Conservation (phyloP, 2,888 invertebrate species). For the Ellobium chinense region DNA sequence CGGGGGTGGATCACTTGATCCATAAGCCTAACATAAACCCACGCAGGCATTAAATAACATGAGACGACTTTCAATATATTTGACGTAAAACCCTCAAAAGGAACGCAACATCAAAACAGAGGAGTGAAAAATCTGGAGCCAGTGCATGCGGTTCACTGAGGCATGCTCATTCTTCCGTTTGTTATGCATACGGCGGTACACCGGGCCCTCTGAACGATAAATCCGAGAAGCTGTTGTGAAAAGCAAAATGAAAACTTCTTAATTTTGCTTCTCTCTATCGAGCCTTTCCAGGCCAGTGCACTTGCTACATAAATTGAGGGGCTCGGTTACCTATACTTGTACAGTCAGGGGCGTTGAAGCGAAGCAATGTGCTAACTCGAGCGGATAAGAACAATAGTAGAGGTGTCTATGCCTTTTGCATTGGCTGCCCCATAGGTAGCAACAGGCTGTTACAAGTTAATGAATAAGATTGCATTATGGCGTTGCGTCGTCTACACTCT, state of each 20-base stretch:
- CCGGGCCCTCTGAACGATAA: no score
- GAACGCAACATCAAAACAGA: no score
- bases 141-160: background rate
- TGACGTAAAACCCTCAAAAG: no score
- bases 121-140: no score
- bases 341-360: background rate
- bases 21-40: no score
- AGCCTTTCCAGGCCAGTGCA: background rate
- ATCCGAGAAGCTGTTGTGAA: no score
- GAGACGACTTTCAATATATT: no score
- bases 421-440: background rate
- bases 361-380: background rate
- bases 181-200: background rate
- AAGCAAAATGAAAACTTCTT: no score
- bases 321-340: background rate
- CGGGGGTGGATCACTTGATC: no score
- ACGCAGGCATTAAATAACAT: no score
- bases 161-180: background rate
- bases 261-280: no score
- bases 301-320: background rate
- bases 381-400: background rate
- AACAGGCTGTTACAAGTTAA: background rate
- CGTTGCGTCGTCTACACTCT: background rate
- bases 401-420: background rate
- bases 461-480: background rate